Percentiles rank a stretch among this genome's conserved stretches.
Conservation (phyloP, 2,797 vertebrate genomes). For the Calcarius lapponicus region DNA sequence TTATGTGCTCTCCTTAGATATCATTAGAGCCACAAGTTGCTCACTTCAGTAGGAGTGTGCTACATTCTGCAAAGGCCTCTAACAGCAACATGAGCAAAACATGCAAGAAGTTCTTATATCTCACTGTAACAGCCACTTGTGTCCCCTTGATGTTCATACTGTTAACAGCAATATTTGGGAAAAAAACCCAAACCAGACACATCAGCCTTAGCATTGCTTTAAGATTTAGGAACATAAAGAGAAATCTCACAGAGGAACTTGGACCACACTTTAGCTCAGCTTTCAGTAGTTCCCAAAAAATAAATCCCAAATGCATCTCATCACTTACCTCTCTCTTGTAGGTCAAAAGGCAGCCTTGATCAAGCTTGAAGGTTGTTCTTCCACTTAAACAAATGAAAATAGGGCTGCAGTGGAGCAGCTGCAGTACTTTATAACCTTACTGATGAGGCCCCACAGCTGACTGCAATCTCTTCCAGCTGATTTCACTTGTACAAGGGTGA, state of each 20-base stretch:
- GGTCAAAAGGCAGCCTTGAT: neutral
- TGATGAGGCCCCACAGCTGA: neutral
- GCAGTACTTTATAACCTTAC: neutral
- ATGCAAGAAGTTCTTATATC: neutral
- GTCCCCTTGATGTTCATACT: neutral
- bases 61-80: neutral
- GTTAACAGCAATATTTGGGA: neutral
- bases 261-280: rapidly evolving
- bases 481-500: neutral
- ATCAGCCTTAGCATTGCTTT: neutral
- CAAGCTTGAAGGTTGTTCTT: rapidly evolving
- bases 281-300: neutral
- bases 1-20: neutral
- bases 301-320: rapidly evolving
- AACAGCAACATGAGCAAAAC: neutral
- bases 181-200: neutral
- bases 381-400: neutral
- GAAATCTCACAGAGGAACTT: neutral
- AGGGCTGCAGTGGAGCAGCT: rapidly evolving
- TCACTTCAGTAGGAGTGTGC: neutral
- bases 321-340: neutral
- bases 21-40: neutral
- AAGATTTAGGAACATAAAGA: neutral
- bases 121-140: neutral
- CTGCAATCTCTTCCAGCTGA: neutral